Evolutionary conservation across 64 coral and sea anemone species (phyloP).

Genomic region (Montipora cactus): DNA sequence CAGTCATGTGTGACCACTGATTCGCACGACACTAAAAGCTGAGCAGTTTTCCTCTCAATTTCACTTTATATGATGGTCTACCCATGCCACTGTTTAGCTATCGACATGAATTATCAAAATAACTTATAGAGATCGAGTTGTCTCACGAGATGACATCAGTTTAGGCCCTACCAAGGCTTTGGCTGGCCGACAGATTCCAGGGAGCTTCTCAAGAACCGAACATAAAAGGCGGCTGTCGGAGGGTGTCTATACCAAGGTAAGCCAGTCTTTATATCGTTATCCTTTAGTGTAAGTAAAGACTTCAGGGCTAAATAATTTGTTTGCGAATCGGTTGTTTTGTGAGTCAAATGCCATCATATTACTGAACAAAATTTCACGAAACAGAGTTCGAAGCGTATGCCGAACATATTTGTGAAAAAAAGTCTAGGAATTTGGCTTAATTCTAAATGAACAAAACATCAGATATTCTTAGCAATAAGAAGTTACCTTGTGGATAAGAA

Average conservation of each 20-base stretch:
- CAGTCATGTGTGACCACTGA: slow-evolving; percentile 54
- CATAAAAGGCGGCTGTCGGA: background rate
- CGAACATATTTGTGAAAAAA: too few relatives aligned
- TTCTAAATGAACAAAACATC: background rate
- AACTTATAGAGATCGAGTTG: background rate
- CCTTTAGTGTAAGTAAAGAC: background rate
- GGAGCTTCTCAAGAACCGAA: background rate
- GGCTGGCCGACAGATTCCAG: background rate
- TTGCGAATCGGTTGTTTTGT: background rate
- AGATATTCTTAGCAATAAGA: background rate
- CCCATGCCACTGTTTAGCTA: background rate
- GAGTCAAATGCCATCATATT: too few relatives aligned
- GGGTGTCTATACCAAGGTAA: slow-evolving; percentile 23
- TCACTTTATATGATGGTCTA: background rate
- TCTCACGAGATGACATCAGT: background rate
- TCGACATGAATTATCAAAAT: background rate
- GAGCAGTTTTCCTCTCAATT: slow-evolving; percentile 6
- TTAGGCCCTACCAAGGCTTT: background rate
- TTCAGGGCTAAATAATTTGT: background rate
- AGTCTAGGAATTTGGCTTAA: too few relatives aligned
- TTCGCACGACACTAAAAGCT: slow-evolving; percentile 27
- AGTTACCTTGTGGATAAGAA: background rate
- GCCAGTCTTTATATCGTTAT: background rate
- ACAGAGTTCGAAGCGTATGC: too few relatives aligned
- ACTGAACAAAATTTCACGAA: too few relatives aligned